Conservation (phyloP, 1,140 invertebrate genomes). For the Ephestia elutella region DNA sequence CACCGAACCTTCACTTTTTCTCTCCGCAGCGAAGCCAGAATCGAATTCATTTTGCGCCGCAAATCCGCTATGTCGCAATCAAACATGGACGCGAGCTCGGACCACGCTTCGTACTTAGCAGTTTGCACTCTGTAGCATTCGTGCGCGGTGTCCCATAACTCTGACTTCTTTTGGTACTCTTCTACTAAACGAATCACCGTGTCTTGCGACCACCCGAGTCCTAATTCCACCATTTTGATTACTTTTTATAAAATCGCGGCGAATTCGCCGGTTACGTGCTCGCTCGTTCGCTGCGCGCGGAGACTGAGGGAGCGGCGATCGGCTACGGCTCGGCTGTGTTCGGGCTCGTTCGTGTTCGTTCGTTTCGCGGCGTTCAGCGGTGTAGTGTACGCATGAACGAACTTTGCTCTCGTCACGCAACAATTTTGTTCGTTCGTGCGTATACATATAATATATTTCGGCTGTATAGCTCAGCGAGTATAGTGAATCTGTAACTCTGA, state of each 20-base stretch:
- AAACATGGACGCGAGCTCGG: constrained; percentile 42
- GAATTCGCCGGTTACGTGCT: constrained; percentile 29
- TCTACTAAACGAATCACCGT: constrained; percentile 39
- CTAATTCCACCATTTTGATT: constrained; percentile 24
- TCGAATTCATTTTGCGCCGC: constrained; percentile 57
- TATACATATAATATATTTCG: too few relatives aligned
- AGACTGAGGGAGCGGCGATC: constrained; percentile 25
- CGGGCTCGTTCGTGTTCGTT: constrained; percentile 11
- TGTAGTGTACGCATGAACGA: neutral
- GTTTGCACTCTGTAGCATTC: constrained; percentile 40
- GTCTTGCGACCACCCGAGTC: constrained; percentile 46
- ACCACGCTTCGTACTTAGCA: constrained; percentile 55
- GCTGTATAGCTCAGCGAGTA: too few relatives aligned
- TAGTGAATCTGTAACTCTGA: too few relatives aligned
- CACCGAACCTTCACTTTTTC: constrained; percentile 50
- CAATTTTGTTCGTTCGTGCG: too few relatives aligned
- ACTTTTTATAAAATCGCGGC: constrained; percentile 12
- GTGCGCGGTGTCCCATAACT: constrained; percentile 50
- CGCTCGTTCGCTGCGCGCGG: constrained; percentile 35
- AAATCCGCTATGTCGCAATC: constrained; percentile 51
- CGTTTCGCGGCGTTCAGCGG: neutral
- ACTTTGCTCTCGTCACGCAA: neutral
- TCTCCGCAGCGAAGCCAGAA: constrained; percentile 58
- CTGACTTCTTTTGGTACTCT: constrained; percentile 38
- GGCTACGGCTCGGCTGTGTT: neutral